A percentile compares a stretch with the other conserved stretches of the same genome.
These are phyloP conservation scores for Fragariocoptes setiger DNA, from an alignment of 1,140 invertebrate species.

Conservation along the genomic window DNA sequence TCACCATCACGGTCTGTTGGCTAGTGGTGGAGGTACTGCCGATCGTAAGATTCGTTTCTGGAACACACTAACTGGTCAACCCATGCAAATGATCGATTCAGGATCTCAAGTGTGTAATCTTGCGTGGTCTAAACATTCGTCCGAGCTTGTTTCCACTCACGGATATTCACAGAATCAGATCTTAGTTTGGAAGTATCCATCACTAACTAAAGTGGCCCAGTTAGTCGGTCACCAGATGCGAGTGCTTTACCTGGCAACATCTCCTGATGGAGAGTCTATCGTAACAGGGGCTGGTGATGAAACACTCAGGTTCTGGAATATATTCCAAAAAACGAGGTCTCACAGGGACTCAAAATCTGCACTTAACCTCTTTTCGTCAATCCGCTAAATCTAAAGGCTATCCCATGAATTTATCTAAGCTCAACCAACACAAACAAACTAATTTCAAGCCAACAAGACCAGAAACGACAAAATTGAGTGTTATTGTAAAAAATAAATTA, in stretches of 20 bases:
- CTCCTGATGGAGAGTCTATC: slow-evolving; percentile 93
- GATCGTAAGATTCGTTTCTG: slow-evolving; percentile 93
- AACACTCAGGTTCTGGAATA: slow-evolving; percentile 94
- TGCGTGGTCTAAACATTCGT: slow-evolving; percentile 95
- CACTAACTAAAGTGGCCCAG: slow-evolving; percentile 82
- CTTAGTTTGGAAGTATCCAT: slow-evolving; percentile 96
- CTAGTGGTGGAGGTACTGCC: slow-evolving; percentile 88
- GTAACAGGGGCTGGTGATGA: slow-evolving; percentile 97
- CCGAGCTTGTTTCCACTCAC: slow-evolving; percentile 88
- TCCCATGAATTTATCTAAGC: no score
- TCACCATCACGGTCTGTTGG: slow-evolving; percentile 86
- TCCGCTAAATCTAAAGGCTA: slow-evolving; percentile 32
- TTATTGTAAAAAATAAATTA: no score
- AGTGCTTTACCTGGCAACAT: slow-evolving; percentile 85
- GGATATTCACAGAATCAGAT: slow-evolving; percentile 99
- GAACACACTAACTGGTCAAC: slow-evolving; percentile 96
- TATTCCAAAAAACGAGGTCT: slow-evolving; percentile 82
- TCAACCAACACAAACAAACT: no score
- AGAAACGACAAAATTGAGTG: no score
- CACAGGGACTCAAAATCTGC: slow-evolving; percentile 79
- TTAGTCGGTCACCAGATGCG: slow-evolving; percentile 87
- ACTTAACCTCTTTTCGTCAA: slow-evolving; percentile 74
- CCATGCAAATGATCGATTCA: slow-evolving; percentile 92
- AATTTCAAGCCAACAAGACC: no score
- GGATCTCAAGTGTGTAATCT: slow-evolving; percentile 94